Evolutionary conservation across 2,888 invertebrate species (phyloP), one percentile per base, ranked within the genome.

Genomic region (Macrophya alboannulata): DNA sequence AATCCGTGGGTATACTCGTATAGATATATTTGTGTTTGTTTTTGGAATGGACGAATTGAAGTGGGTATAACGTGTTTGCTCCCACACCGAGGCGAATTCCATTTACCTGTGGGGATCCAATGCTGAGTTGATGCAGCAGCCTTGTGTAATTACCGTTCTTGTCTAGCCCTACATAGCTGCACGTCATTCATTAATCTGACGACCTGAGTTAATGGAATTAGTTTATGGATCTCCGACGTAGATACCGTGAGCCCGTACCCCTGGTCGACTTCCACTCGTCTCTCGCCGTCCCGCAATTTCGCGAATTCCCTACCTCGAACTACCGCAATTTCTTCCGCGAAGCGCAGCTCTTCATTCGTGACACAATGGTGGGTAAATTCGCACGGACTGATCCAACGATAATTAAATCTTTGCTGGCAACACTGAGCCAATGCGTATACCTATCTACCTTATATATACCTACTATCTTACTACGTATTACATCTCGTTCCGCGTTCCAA

Each of bases 201-300:
- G 89, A 86, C 87, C 87, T 85, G 83, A 89, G 88, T 87, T 90
- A 90, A 90, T 90, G 88, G 88, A 90, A 90, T 90, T 90, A 89
- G 89, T 90, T 89, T 89, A 90, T 88, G 88, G 88, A 87, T 88
- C 87, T 85, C 85, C 48, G 71, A 86, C 84, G 84, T 83, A 86
- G 89, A 90, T 90, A 90, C 88, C 87, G 86, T 86, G 89, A 59
- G 40, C 84, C 76, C 74, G 6, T 45, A n/a, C 43, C 25, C 72
- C 84, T n/a, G 21, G 40, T 84, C 59, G 62, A 31, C 83, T 72
- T 84, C 85, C 72, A 71, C 85, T 77, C 48, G 51, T 68, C 17
- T 84, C 82, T 72, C 82, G 31, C 45, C 5, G 68, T 65, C n/a
- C 40, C 40, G 21, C 72, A n/a, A 15, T 40, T 45, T 62, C 72